Evolutionary conservation across 2,797 vertebrate genomes (phyloP), one percentile per base, ranked within the genome.

Genomic region (Sparidentex hasta): DNA sequence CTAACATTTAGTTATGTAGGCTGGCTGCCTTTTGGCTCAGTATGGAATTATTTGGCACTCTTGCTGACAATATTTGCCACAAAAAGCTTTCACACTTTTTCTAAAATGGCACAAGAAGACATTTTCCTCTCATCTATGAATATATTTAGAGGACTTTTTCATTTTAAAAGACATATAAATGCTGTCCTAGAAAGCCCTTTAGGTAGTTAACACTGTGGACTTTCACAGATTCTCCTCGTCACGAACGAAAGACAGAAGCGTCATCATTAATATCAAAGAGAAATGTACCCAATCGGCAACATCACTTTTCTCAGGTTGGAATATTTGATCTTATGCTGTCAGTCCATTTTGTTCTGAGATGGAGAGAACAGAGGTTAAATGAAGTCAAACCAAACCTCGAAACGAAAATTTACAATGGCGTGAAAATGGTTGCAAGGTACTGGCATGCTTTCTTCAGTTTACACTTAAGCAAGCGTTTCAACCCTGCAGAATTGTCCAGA

Each of bases 11-110:
- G 74, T 87, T 82, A 90, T 90, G 90, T 76, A 92, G 92, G 93
- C 94, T 91, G 84, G 89, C 88, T 83, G 91, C 92, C 93, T 92
- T 94, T 93, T 94, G 94, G 94, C 93, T 94, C 93, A 95, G 94
- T 92, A 83, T 89, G 83, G 87, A 88, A 90, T 91, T 91, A 94
- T 94, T 94, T 94, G 93, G 92, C 94, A 94, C 93, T 85, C 87
- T 84, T 81, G 81, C 82, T 90, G 93, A 93, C 90, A 93, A 88
- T 90, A 88, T 89, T 90, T 90, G 87, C 85, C 85, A 83, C 80
- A 71, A 92, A 93, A 93, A 92, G 85, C 80, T 87, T 80, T 93
- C 67, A 83, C 76, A 84, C 87, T 90, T 88, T 86, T 76, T 84
- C 71, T 80, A 74, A 82, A 90, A 91, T 90, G 92, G 91, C 91